Base-by-base conservation (phyloP, 2,888 invertebrate genomes). In the Drosophila mayaguana region DNA sequence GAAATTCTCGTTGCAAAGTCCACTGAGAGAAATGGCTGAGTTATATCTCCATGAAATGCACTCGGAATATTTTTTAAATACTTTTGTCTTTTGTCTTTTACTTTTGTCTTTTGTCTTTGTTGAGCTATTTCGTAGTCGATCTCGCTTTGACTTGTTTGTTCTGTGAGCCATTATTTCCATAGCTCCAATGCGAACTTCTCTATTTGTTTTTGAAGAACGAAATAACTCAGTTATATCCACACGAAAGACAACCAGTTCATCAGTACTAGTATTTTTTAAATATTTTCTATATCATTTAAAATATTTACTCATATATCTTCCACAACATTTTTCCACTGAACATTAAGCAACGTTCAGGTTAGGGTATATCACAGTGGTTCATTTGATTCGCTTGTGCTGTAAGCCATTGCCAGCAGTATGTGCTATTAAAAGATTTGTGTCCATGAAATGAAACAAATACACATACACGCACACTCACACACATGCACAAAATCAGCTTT, bases 401-500 rank as follows among this genome's bases (percentile, higher is more conserved):
- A 4, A 40, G 38, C 22, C 38, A 38, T 54, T 40, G 36, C 11
- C 38, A 28, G 40, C 53, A 22, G 25, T 11, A 46, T 46, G 11
- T 45, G 28, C 28, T 28, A 28, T 43, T 34, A 32, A 32, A 11
- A 56, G 32, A 56, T 43, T 45, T 34, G n/a, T 20, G n/a, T n/a
- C n/a, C 34, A 56, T 56, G 34, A 20, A 43, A 34, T 34, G 12
- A 56, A 43, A 56, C 20, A 57, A n/a, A 42, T 22, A 28, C 9
- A 32, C 42, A n/a, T n/a, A 46, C 2, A 28, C 43, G 2, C 12
- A 20, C 20, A 12, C 18, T 5, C 18, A 11, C 18, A 11, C 42
- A 18, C 18, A 18, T 11, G 3, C n/a, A 42, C 11, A 18, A 25
- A 18, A 28, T 32, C 51, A 57, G 51, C 68, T 68, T 57, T 68